Evolutionary conservation across 2,113 vertebrate species (phyloP).

Genomic region (Caloenas nicobarica): DNA sequence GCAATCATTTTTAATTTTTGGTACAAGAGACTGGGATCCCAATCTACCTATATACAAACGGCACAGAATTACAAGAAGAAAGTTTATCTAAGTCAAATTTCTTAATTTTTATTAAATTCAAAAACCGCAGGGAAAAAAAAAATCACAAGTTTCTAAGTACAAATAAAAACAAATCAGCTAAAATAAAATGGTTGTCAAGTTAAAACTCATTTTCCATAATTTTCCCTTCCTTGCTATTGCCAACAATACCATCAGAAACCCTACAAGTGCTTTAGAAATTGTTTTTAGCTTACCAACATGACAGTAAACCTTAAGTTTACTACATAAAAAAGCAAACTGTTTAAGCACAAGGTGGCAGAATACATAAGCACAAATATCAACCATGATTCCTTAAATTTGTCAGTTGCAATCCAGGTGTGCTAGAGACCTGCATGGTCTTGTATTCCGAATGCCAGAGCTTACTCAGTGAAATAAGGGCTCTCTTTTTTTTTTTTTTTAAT

Average conservation of each 20-base stretch:
- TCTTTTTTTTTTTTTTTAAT: background rate
- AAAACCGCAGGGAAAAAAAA: slow-evolving; percentile 50
- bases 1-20: slow-evolving; percentile 13
- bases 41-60: slow-evolving; percentile 53
- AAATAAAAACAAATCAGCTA: slow-evolving; percentile 54
- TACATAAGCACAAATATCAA: slow-evolving; percentile 56
- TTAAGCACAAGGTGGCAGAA: slow-evolving; percentile 68
- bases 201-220: slow-evolving; percentile 21
- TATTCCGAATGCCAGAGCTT: slow-evolving; percentile 42
- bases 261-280: slow-evolving; percentile 22
- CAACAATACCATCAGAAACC: slow-evolving; percentile 30
- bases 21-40: slow-evolving; percentile 24
- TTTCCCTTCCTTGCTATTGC: slow-evolving; percentile 15
- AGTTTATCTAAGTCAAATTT: slow-evolving; percentile 51
- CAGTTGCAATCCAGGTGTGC: background rate
- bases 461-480: background rate
- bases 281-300: background rate
- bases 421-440: slow-evolving; percentile 3
- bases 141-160: slow-evolving; percentile 63
- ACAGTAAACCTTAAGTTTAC: slow-evolving; percentile 47
- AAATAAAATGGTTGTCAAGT: slow-evolving; percentile 60
- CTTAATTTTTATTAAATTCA: slow-evolving; percentile 66
- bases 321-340: slow-evolving; percentile 6
- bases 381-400: slow-evolving; percentile 18
- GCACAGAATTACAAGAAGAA: slow-evolving; percentile 54